phyloP scores from a whole-genome alignment of 2,113 vertebrate species.

The Saccopteryx leptura region DNA sequence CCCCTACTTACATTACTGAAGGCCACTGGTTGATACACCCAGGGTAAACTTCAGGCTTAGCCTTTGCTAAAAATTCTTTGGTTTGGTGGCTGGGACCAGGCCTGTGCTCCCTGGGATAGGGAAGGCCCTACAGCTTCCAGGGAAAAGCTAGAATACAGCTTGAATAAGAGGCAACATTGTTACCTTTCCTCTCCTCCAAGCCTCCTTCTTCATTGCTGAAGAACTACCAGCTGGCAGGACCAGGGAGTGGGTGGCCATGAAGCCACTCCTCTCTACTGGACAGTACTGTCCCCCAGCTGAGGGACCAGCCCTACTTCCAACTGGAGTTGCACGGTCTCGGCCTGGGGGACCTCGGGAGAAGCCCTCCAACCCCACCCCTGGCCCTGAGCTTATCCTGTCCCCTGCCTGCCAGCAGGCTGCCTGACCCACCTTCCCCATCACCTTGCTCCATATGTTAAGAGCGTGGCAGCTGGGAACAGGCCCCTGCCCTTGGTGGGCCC shows the following conservation, averaged over 20 bases:
- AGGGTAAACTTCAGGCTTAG: neutral
- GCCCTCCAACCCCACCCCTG: neutral
- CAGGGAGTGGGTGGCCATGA: constrained; percentile 34
- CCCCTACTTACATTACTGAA: neutral
- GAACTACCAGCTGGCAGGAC: constrained; percentile 67
- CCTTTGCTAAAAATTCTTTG: neutral
- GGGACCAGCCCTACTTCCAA: constrained; percentile 60
- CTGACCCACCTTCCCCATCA: constrained; percentile 65
- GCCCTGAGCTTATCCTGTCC: constrained; percentile 36
- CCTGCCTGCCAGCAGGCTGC: constrained; percentile 64
- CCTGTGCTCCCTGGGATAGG: neutral
- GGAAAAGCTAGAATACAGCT: neutral
- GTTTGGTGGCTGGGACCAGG: neutral
- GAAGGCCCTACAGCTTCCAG: neutral
- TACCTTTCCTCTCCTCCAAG: constrained; percentile 75
- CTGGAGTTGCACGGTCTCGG: constrained; percentile 62
- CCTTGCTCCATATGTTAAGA: constrained; percentile 66
- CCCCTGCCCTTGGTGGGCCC: constrained; percentile 66
- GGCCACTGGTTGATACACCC: neutral
- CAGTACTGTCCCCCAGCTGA: constrained; percentile 61
- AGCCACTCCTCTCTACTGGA: constrained; percentile 61
- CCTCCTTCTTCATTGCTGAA: constrained; percentile 64
- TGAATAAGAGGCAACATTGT: constrained; percentile 59
- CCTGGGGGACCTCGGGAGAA: constrained; percentile 52
- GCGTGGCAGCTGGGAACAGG: constrained; percentile 73